A percentile compares a stretch with the other conserved stretches of the same genome.
These are phyloP conservation scores for Cactoblastis cactorum DNA, from an alignment of 2,888 invertebrate species.

Conservation along the genomic window DNA sequence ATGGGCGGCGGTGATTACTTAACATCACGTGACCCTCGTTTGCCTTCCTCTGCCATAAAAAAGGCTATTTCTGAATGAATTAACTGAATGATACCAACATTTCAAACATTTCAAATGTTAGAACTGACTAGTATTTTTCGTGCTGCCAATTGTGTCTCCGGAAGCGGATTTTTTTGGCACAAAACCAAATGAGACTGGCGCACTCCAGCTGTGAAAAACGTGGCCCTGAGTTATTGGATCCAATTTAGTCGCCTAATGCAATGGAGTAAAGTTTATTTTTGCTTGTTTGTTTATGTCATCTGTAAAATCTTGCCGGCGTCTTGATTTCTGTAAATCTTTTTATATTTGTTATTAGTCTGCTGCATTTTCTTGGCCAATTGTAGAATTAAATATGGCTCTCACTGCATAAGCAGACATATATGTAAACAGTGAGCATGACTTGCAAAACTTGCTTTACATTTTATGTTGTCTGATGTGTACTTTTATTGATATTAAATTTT, in stretches of 20 bases:
- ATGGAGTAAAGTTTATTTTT: constrained; percentile 21
- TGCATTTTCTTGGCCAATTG: no score
- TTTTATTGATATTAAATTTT: no score
- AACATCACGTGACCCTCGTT: no score
- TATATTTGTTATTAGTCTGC: not conserved
- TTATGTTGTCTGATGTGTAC: no score
- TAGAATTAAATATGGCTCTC: no score
- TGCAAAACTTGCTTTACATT: no score
- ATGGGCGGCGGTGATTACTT: no score
- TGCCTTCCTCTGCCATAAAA: no score
- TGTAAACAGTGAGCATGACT: no score
- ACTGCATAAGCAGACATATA: no score
- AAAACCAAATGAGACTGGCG: constrained; percentile 36
- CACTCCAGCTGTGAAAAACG: constrained; percentile 18
- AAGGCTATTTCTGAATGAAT: no score
- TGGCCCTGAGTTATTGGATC: constrained; percentile 1
- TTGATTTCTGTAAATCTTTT: not conserved
- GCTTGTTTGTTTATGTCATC: constrained; percentile 25
- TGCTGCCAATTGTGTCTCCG: constrained; percentile 39
- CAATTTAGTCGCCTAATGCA: constrained; percentile 1
- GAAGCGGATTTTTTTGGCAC: constrained; percentile 43
- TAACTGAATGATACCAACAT: constrained; percentile 2
- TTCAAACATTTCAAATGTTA: constrained; percentile 12
- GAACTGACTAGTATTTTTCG: constrained; percentile 15
- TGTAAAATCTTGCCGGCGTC: constrained; percentile 23